Conservation (phyloP, 2,113 vertebrate genomes). For the Hemibates koningsi region DNA sequence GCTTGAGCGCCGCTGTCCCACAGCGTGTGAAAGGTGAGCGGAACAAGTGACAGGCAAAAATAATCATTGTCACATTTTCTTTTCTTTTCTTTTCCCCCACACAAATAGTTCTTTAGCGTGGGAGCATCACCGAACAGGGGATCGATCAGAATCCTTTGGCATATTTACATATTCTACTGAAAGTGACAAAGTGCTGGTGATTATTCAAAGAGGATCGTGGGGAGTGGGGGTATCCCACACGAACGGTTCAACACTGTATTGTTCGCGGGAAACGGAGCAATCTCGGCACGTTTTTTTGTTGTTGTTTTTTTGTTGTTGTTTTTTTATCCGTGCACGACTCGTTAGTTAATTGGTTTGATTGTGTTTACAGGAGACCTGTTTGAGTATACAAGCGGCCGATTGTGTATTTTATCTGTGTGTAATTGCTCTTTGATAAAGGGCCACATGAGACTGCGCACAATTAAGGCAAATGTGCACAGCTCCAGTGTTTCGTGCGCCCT, state of each 20-base stretch:
- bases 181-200: neutral
- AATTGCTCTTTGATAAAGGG: neutral
- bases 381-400: neutral
- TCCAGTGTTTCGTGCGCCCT: neutral
- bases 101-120: neutral
- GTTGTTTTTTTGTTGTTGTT: neutral
- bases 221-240: neutral
- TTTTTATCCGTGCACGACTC: neutral
- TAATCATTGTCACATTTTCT: neutral
- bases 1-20: constrained; percentile 69
- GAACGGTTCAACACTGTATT: neutral
- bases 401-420: neutral
- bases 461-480: neutral
- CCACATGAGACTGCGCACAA: neutral
- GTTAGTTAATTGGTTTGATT: neutral
- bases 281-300: neutral
- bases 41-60: constrained; percentile 21
- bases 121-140: neutral
- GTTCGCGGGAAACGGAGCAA: neutral
- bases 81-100: neutral
- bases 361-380: constrained; percentile 12
- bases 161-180: neutral
- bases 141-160: neutral
- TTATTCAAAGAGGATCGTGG: neutral
- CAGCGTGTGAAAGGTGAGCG: constrained; percentile 71